phyloP scores from a whole-genome alignment of 2,797 vertebrate genomes.

The Crocidura indochinensis region DNA sequence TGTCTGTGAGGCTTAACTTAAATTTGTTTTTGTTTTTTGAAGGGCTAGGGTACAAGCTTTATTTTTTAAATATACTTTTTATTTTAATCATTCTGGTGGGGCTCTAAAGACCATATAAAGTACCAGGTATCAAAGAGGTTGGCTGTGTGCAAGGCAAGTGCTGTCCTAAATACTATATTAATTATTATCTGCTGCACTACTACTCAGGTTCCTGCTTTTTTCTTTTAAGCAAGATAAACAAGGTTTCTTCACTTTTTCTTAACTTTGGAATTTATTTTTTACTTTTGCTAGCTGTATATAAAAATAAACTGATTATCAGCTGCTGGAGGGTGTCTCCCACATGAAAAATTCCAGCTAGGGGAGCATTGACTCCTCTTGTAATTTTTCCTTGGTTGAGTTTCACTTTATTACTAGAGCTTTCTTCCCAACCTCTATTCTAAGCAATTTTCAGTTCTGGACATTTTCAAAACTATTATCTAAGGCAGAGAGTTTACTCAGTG shows the following conservation, averaged over 20 bases:
- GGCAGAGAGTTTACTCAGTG: neutral
- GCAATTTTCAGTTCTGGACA: slow-evolving; percentile 21
- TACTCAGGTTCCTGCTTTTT: neutral
- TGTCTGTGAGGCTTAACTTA: too few species aligned
- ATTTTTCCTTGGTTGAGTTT: neutral
- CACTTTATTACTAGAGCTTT: neutral
- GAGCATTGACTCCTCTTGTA: neutral
- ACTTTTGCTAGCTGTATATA: slow-evolving; percentile 2
- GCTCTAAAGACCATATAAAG: too few species aligned
- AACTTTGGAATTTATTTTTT: neutral
- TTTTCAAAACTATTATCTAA: slow-evolving; percentile 17
- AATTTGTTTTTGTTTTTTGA: too few species aligned
- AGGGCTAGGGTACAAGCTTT: too few species aligned
- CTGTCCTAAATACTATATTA: too few species aligned
- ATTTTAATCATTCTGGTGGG: too few species aligned
- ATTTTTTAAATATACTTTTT: too few species aligned
- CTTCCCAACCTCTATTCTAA: neutral
- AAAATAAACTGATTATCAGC: slow-evolving; percentile 38
- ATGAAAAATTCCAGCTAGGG: neutral
- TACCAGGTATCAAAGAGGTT: too few species aligned
- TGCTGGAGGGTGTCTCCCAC: neutral
- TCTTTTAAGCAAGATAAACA: neutral
- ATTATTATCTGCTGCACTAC: too few species aligned
- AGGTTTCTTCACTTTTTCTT: neutral
- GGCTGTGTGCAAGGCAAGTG: too few species aligned